Conservation (phyloP, 1,140 invertebrate species). For the Trachelipus rathkii region DNA sequence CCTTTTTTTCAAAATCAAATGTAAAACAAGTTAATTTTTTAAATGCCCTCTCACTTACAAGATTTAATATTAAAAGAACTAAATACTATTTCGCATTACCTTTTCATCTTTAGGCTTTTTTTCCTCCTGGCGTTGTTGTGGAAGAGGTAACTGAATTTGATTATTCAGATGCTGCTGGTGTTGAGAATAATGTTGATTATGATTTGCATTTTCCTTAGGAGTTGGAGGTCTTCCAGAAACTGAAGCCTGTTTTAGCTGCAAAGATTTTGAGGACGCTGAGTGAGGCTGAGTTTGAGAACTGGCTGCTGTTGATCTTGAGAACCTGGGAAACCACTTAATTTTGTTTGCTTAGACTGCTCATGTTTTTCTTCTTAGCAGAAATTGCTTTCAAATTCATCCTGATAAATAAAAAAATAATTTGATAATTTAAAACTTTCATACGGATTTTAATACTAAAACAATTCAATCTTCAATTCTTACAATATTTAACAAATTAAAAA, state of each 20-base stretch:
- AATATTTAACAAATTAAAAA: too few species aligned
- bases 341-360: conserved; percentile 14
- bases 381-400: conserved; percentile 23
- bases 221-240: neutral
- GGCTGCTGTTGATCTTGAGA: neutral
- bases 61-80: too few species aligned
- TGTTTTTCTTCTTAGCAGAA: conserved; percentile 22
- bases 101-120: conserved; percentile 26
- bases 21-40: too few species aligned
- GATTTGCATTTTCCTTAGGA: neutral
- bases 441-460: too few species aligned
- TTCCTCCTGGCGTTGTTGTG: conserved; percentile 19
- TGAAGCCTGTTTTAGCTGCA: neutral
- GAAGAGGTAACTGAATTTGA: too few species aligned
- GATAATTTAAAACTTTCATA: too few species aligned
- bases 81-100: neutral
- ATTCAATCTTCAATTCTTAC: too few species aligned
- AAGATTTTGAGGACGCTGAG: too few species aligned
- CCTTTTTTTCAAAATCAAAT: too few species aligned
- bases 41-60: too few species aligned
- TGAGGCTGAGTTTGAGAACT: neutral
- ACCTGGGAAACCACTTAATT: neutral
- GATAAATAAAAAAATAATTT: conserved; percentile 49
- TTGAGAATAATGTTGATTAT: too few species aligned
- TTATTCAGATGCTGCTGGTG: neutral